Conservation (phyloP, 2,113 vertebrate genomes). For the Drymodes brunneopygia region DNA sequence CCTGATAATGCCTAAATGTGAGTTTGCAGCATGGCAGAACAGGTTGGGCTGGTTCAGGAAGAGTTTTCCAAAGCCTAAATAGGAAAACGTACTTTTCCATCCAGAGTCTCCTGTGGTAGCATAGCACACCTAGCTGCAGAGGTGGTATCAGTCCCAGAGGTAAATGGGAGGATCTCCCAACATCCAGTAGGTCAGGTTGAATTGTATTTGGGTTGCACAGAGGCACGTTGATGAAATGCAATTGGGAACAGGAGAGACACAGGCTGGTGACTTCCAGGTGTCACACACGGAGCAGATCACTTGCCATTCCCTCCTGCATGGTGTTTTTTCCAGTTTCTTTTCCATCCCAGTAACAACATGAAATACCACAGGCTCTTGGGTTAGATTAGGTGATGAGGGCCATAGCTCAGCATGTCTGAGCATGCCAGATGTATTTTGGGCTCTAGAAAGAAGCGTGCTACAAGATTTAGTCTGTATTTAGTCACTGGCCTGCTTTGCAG, state of each 20-base stretch:
- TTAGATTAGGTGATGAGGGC: constrained; percentile 42
- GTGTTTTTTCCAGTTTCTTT: not conserved
- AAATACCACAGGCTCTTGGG: not conserved
- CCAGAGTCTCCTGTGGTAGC: not conserved
- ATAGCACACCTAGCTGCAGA: fast-evolving
- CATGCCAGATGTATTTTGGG: constrained; percentile 53
- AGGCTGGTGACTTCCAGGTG: not conserved
- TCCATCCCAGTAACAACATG: not conserved
- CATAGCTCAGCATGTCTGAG: not conserved
- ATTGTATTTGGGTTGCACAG: not conserved
- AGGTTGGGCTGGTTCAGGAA: not conserved
- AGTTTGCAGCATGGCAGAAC: not conserved
- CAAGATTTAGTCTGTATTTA: constrained; percentile 54
- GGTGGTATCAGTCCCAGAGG: fast-evolving
- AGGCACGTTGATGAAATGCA: not conserved
- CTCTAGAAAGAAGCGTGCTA: constrained; percentile 7
- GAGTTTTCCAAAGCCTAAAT: not conserved
- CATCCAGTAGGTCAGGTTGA: not conserved
- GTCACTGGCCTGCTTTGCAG: constrained; percentile 40
- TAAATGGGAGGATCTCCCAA: not conserved
- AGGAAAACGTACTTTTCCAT: not conserved
- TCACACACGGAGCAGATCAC: not conserved
- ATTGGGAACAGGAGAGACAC: not conserved
- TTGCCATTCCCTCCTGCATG: not conserved
- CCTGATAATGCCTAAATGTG: not conserved